Evolutionary conservation across 2,888 invertebrate species (phyloP).

Genomic region (Philonicus albiceps): DNA sequence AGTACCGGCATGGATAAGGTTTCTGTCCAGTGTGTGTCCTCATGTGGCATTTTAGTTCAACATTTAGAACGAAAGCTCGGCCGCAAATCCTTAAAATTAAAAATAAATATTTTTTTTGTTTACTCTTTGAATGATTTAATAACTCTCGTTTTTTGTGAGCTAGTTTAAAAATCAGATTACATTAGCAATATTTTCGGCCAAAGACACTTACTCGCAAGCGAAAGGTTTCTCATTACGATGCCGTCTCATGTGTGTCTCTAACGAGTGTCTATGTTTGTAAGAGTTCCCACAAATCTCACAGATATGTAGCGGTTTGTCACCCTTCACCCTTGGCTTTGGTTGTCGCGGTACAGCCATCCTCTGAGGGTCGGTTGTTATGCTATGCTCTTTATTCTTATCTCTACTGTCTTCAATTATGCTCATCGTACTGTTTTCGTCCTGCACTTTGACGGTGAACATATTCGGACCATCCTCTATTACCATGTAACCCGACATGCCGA

Average conservation of each 20-base stretch:
- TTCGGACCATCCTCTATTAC: background rate
- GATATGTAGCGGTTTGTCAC: constrained; percentile 49
- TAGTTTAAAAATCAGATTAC: too few species aligned
- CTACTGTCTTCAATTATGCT: background rate
- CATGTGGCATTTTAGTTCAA: constrained; percentile 62
- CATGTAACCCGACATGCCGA: background rate
- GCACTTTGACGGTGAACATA: background rate
- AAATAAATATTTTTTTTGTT: background rate
- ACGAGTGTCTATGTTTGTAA: constrained; percentile 60
- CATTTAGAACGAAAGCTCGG: constrained; percentile 60
- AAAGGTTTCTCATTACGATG: constrained; percentile 61
- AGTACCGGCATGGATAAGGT: constrained; percentile 61
- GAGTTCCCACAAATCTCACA: constrained; percentile 62
- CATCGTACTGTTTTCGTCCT: background rate
- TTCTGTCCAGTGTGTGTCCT: constrained; percentile 62
- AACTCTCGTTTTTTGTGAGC: too few species aligned
- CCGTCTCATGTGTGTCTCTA: constrained; percentile 61
- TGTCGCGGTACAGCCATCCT: background rate
- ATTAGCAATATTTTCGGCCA: too few species aligned
- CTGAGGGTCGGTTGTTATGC: background rate
- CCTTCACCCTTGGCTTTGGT: background rate
- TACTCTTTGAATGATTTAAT: too few species aligned
- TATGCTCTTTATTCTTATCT: background rate
- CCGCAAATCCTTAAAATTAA: constrained; percentile 57
- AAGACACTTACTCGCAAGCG: constrained; percentile 60